Base-by-base conservation (phyloP, 2,888 invertebrate species). In the Eurytoma adleriae region DNA sequence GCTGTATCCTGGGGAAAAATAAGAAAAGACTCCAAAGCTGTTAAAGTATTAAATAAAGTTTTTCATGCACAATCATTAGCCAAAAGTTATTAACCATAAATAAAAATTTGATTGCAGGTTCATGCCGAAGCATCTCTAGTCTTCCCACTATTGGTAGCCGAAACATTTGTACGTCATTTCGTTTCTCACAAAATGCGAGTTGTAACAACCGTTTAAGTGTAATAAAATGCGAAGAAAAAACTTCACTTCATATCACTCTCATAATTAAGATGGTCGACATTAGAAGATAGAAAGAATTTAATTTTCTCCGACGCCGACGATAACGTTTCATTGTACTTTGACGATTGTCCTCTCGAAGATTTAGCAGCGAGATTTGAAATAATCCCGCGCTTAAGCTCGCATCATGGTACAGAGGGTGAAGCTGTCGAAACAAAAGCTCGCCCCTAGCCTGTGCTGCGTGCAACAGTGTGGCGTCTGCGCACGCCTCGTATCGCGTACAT, bases 1-100 rank as follows among this genome's bases (percentile, higher is more conserved):
- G 99, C 99, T 0, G 94, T 99, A 0, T 99, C 99, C 3, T 99
- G 99, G 99, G 99, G 99, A 0, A 99, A 99, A 92, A 98, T 99
- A 80, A 95, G 94, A 87, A 94, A 94, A 83, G 95, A 95, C 82
- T 97, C 98, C 0, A 94, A 93, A 40, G 97, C 99, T 0, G 97
- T 99, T 0, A 99, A 99, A 91, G 94, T 96, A 85, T 80, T 40
- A 1, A 16, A n/a, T 54, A 24, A 71, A 52, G 13, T 20, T 69
- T 54, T 48, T 5, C 40, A 54, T 13, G 16, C 66, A 40, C 54
- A 7, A 20, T 0, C n/a, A 14, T 68, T 18, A 20, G 56, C 3
- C 12, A 54, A 30, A 2, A 30, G 2, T 30, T 30, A 30, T 30
- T 4, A 30, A 30, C 30, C 2, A 30, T 30, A 30, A 73, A 14